These are phyloP conservation scores for Hydractinia echinata DNA, from an alignment of 30 jellyfish, hydroid and myxozoan species.

Conservation along the genomic window DNA sequence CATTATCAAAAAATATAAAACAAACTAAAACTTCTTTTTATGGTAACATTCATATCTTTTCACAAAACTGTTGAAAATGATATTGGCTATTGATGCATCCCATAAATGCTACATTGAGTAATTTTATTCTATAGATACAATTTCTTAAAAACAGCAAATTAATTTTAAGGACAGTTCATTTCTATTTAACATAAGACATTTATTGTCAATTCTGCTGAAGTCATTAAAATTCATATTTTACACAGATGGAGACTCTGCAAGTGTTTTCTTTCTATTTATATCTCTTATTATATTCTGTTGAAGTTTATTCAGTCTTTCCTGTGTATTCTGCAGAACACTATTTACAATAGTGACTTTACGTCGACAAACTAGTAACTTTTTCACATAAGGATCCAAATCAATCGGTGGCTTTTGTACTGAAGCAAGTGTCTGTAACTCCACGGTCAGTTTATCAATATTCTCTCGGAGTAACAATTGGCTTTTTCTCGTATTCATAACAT, in stretches of 20 bases:
- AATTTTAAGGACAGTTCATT: too few relatives aligned
- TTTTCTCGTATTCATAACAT: slow-evolving; percentile 67
- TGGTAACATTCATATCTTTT: too few relatives aligned
- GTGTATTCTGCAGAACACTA: slow-evolving; percentile 87
- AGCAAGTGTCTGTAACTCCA: slow-evolving; percentile 69
- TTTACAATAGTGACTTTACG: slow-evolving; percentile 83
- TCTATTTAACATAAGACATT: too few relatives aligned
- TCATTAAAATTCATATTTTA: not conserved
- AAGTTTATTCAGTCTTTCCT: slow-evolving; percentile 90
- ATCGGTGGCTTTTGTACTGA: slow-evolving; percentile 89
- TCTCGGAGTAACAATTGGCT: slow-evolving; percentile 88
- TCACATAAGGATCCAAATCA: slow-evolving; percentile 78
- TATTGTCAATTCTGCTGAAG: too few relatives aligned
- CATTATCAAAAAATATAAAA: too few relatives aligned
- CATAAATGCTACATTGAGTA: too few relatives aligned
- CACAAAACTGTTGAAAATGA: too few relatives aligned
- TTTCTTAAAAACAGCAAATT: too few relatives aligned
- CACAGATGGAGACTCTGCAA: slow-evolving; percentile 13
- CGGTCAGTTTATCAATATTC: slow-evolving; percentile 74
- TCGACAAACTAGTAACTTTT: slow-evolving; percentile 77
- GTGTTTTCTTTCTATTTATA: slow-evolving; percentile 60
- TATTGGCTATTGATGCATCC: too few relatives aligned
- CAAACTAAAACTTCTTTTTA: too few relatives aligned
- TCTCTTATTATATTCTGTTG: slow-evolving; percentile 82
- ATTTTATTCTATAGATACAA: too few relatives aligned